Percentiles rank a stretch among this genome's conserved stretches.
These are phyloP conservation scores for Scophthalmus maximus DNA, from an alignment of 2,113 vertebrate genomes.

Conservation along the genomic window DNA sequence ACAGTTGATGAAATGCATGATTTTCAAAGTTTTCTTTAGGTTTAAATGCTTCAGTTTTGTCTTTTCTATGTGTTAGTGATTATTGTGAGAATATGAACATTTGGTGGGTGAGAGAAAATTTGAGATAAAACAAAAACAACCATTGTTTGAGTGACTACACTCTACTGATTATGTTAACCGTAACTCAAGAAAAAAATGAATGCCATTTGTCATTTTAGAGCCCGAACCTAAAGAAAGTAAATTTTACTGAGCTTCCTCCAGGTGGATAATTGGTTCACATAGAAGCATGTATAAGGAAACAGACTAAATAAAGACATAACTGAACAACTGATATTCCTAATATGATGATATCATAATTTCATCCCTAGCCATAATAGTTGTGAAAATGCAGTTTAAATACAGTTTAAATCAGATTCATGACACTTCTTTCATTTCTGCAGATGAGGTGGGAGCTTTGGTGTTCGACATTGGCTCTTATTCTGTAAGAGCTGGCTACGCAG, in stretches of 20 bases:
- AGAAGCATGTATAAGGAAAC: not conserved
- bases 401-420: not conserved
- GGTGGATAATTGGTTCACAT: not conserved
- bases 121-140: too few relatives aligned
- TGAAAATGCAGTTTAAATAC: not conserved
- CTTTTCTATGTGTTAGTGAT: too few relatives aligned
- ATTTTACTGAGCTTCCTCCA: not conserved
- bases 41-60: too few relatives aligned
- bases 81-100: too few relatives aligned
- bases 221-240: too few relatives aligned
- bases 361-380: not conserved
- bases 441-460: constrained; percentile 98
- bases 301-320: not conserved
- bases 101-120: too few relatives aligned
- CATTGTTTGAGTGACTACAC: too few relatives aligned
- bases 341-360: not conserved
- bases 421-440: constrained; percentile 75
- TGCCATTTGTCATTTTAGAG: too few relatives aligned
- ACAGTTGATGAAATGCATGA: too few relatives aligned
- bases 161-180: too few relatives aligned
- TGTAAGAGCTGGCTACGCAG: constrained; percentile 97
- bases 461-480: constrained; percentile 99
- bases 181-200: too few relatives aligned
- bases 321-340: not conserved
- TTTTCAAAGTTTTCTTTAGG: too few relatives aligned